phyloP scores from a whole-genome alignment of 2,113 vertebrate species.

The Xenopus tropicalis region UCB_Xtro_10.0 CM004443.2:59757001-59757500 shows the following conservation, averaged over 20 bases:
- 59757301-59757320: conserved; percentile 45
- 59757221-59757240: conserved; percentile 56
- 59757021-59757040: conserved; percentile 42
- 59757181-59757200: conserved; percentile 53
- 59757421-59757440: conserved; percentile 72
- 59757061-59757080: conserved; percentile 51
- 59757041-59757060: conserved; percentile 48
- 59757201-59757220: conserved; percentile 52
- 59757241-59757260: conserved; percentile 44
- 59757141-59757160: conserved; percentile 32
- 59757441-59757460: conserved; percentile 62
- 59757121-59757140: conserved; percentile 13
- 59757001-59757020: conserved; percentile 40
- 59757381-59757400: conserved; percentile 42
- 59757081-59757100: conserved; percentile 50
- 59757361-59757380: conserved; percentile 45
- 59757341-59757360: conserved; percentile 46
- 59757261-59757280: conserved; percentile 36
- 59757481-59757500: conserved; percentile 52
- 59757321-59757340: conserved; percentile 51
- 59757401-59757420: conserved; percentile 48
- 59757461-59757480: conserved; percentile 63
- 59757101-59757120: conserved; percentile 48
- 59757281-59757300: conserved; percentile 61
- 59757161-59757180: conserved; percentile 30